Base-by-base conservation (phyloP, 2,797 vertebrate genomes). In the Hemibagrus guttatus region DNA sequence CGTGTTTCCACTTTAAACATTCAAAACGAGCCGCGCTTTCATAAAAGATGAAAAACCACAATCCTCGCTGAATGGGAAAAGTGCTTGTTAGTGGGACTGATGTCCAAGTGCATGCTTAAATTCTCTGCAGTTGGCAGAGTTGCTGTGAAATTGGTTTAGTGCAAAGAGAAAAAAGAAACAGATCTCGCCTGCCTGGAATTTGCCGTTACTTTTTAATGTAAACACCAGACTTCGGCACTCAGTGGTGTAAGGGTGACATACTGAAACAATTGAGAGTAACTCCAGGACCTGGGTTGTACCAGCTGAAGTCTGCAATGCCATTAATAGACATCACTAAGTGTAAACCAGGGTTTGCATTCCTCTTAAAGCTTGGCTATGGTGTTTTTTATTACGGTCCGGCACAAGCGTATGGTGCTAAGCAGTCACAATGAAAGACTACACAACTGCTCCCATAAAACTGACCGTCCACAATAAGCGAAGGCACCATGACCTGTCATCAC, bases 401-500 rank as follows among this genome's bases (percentile, higher is more conserved):
- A 28, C 56, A 28, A 72, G 85, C 87, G 85, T 88, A 80, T 39
- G 59, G 66, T 85, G 85, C 89, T 91, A 87, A 93, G 88, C 75
- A 69, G 86, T 91, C 85, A 87, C 91, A 93, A 92, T 92, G 91
- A 93, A 90, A 91, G 84, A 86, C 74, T 16, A 87, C 69, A 81
- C 89, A 84, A 89, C 92, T 92, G 91, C 83, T 88, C 92, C 91
- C 92, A 89, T 95, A 95, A 95, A 82, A 95, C 88, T 87, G 89
- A 81, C 86, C 76, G 83, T 92, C 93, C 90, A 49, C 89, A 92
- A 93, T 92, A 92, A 92, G 92, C 13, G 89, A 90, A 90, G 91
- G 90, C 92, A 92, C 92, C 91, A 88, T 83, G 91, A 84, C 88
- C 92, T 95, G 94, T 96, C 95, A 93, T 94, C 94, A 39, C 92